A percentile compares a stretch with the other conserved stretches of the same genome.
Conservation (phyloP, 37 sponge, comb jelly and placozoan species). For the Spongilla lacustris region DNA sequence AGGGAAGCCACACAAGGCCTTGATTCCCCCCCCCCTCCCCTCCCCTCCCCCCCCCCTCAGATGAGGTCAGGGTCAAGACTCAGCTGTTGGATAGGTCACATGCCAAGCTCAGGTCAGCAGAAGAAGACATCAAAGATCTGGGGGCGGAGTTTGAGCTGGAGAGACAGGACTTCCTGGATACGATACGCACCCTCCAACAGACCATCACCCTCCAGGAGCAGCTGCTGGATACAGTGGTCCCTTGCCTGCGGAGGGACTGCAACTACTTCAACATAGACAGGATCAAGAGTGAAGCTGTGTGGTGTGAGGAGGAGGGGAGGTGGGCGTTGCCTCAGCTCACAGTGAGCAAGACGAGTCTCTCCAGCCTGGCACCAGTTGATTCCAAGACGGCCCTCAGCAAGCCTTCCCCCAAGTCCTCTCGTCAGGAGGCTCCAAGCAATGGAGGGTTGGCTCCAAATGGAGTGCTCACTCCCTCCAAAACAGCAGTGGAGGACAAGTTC, state of each 20-base stretch:
- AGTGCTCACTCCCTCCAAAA: not conserved
- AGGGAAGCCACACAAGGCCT: no score
- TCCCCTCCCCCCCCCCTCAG: constrained; percentile 15
- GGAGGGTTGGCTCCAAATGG: not conserved
- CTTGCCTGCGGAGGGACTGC: constrained; percentile 87
- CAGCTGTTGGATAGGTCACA: constrained; percentile 37
- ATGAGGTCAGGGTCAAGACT: constrained; percentile 79
- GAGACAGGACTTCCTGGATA: constrained; percentile 87
- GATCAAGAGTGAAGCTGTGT: constrained; percentile 69
- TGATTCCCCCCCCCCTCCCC: no score
- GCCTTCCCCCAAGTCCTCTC: not conserved
- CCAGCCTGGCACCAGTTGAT: constrained; percentile 16
- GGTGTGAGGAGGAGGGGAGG: constrained; percentile 63
- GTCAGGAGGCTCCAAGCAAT: not conserved
- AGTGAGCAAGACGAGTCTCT: constrained; percentile 24
- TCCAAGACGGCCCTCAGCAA: not conserved
- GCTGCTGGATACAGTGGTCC: constrained; percentile 68
- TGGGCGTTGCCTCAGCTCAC: constrained; percentile 80
- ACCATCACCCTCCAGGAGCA: constrained; percentile 76
- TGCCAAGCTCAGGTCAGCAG: constrained; percentile 50
- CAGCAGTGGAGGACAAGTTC: constrained; percentile 22
- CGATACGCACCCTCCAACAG: constrained; percentile 75
- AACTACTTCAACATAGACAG: constrained; percentile 97
- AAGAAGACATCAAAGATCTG: constrained; percentile 87
- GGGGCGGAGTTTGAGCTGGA: constrained; percentile 88